A percentile compares a stretch with the other conserved stretches of the same genome.
These are phyloP conservation scores for Doryteuthis pealeii DNA, from an alignment of 1,140 invertebrate genomes.

Conservation along the genomic window DNA sequence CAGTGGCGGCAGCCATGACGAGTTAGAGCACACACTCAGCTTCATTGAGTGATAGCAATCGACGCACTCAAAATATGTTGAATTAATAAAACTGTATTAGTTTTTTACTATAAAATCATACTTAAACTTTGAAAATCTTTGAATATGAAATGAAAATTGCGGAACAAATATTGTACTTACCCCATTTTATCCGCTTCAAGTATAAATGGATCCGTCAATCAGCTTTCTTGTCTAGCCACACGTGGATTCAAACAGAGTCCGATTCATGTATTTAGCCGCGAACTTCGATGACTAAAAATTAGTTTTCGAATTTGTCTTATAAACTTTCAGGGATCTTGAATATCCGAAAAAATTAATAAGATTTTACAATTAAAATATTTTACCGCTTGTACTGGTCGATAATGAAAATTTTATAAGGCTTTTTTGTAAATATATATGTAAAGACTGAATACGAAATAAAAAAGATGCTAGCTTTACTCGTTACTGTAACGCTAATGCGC, in stretches of 20 bases:
- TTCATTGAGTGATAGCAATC: too few species aligned
- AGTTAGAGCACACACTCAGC: too few species aligned
- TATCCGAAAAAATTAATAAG: too few species aligned
- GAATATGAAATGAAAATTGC: not conserved
- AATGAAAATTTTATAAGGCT: too few species aligned
- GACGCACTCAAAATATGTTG: too few species aligned
- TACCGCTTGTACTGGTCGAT: too few species aligned
- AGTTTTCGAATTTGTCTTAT: too few species aligned
- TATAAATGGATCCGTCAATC: not conserved
- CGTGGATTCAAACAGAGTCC: slow-evolving; percentile 6
- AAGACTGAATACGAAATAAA: not conserved
- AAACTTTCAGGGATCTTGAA: too few species aligned
- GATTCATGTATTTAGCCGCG: not conserved
- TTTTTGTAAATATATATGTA: not conserved
- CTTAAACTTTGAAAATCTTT: not conserved
- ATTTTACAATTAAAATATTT: too few species aligned
- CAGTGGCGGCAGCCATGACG: too few species aligned
- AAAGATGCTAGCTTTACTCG: not conserved
- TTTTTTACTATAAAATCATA: too few species aligned
- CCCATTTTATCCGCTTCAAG: not conserved
- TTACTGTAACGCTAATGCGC: not conserved
- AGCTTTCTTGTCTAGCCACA: slow-evolving; percentile 6
- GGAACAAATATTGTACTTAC: not conserved
- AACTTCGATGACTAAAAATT: not conserved
- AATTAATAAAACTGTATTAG: too few species aligned